phyloP scores from a whole-genome alignment of 2,113 vertebrate genomes.

The Panthera uncia region DNA sequence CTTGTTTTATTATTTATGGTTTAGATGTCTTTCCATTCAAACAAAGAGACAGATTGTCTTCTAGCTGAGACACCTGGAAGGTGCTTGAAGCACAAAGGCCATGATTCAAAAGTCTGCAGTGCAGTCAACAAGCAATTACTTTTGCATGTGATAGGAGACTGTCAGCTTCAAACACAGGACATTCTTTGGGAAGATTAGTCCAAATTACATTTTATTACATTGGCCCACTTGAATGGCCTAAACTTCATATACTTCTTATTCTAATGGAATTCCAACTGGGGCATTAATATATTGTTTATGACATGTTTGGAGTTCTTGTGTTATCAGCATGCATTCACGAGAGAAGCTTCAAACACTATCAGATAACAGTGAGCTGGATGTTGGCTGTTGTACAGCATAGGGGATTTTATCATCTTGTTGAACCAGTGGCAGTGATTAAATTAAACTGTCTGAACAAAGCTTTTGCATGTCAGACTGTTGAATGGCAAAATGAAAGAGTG shows the following conservation, averaged over 20 bases:
- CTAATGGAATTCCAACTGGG: slow-evolving; percentile 94
- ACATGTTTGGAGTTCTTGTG: slow-evolving; percentile 96
- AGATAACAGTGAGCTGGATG: slow-evolving; percentile 93
- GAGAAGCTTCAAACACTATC: slow-evolving; percentile 93
- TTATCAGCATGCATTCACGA: slow-evolving; percentile 93
- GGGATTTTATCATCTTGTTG: slow-evolving; percentile 94
- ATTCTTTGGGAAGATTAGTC: slow-evolving; percentile 98
- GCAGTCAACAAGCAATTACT: slow-evolving; percentile 94
- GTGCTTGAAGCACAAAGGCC: slow-evolving; percentile 87
- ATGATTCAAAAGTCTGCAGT: slow-evolving; percentile 88
- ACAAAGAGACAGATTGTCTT: slow-evolving; percentile 93
- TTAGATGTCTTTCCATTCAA: slow-evolving; percentile 79
- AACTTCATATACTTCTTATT: slow-evolving; percentile 92
- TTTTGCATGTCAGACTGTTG: slow-evolving; percentile 93
- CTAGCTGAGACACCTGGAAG: slow-evolving; percentile 94
- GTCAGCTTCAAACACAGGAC: slow-evolving; percentile 95
- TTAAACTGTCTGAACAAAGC: slow-evolving; percentile 99
- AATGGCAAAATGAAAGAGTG: slow-evolving; percentile 93
- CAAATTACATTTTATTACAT: slow-evolving; percentile 99
- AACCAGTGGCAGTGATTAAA: slow-evolving; percentile 98
- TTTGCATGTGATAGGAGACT: slow-evolving; percentile 91
- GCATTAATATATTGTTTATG: slow-evolving; percentile 95
- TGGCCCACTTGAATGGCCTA: slow-evolving; percentile 88
- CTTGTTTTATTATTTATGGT: slow-evolving; percentile 86
- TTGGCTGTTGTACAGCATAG: slow-evolving; percentile 91